Base-by-base conservation (phyloP, 30 jellyfish, hydroid and myxozoan species). In the Pseudorhiza aurosa region DNA sequence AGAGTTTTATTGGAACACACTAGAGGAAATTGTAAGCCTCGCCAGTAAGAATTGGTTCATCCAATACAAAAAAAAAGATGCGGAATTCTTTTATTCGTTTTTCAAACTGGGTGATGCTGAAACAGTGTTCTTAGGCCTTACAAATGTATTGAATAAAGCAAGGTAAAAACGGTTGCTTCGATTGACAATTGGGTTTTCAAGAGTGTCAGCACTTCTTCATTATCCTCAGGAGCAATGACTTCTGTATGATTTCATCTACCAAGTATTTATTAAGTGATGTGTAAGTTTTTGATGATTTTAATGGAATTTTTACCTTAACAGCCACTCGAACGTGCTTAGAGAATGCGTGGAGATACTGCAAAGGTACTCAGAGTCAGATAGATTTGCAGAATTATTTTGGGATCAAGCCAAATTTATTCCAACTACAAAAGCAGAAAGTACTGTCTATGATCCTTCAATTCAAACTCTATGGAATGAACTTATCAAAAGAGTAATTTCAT, bases 361-460 rank as follows among this genome's bases (percentile, higher is more conserved):
- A 27, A 49, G 33, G 0, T 80, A 45, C 39, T 33, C 46, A 29
- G 72, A 64, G 0, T 10, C 39, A 26, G 83, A 43, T 1, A 50
- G 77, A 21, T 57, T 49, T 31, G 65, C 68, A 7, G 84, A 36
- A 29, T 9, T 80, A 75, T 35, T 80, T 70, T 80, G 79, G 80
- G 69, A 32, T 57, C 78, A 80, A 46, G 75, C 91, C 49, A 80
- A 80, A 42, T 29, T 80, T 35, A 77, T 80, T 19, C 91, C 91
- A 32, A 49, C 36, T n/a, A 53, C 67, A n/a, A 53, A 24, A 33
- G 37, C 21, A 1, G 30, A 31, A n/a, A 25, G 33, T 29, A 26
- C 57, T 6, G 21, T 29, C 28, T 80, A 80, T 39, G 62, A 32
- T 12, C 75, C 82, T 28, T 29, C 91, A 33, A 72, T 70, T 36